phyloP scores from a whole-genome alignment of 1,140 invertebrate species.

The Diplogasteroides magnus region DNA sequence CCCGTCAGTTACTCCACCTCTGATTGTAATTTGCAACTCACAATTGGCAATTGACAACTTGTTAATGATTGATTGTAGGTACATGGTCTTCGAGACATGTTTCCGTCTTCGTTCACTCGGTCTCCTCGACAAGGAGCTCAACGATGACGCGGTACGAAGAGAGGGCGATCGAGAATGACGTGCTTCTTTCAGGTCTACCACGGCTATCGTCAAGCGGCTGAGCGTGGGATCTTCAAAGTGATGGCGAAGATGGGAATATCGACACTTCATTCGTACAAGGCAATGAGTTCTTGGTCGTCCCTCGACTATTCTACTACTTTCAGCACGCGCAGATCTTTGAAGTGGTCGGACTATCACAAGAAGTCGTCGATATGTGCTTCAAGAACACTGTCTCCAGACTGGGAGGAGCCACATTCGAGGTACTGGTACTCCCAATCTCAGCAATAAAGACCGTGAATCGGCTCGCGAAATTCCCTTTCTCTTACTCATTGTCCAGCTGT shows the following conservation, averaged over 20 bases:
- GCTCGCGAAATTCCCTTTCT: too few species aligned
- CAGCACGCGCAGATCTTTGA: conserved; percentile 96
- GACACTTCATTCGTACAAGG: conserved; percentile 95
- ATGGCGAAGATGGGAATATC: conserved; percentile 99
- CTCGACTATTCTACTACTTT: conserved; percentile 32
- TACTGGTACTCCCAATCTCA: too few species aligned
- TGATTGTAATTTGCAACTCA: too few species aligned
- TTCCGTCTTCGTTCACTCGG: conserved; percentile 61
- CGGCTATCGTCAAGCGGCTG: conserved; percentile 56
- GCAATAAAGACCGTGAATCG: too few species aligned
- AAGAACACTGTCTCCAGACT: conserved; percentile 88
- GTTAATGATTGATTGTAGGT: too few species aligned
- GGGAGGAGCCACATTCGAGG: conserved; percentile 83
- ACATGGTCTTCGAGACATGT: conserved; percentile 79
- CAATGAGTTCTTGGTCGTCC: too few species aligned
- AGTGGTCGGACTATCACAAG: conserved; percentile 83
- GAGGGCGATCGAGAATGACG: conserved; percentile 3
- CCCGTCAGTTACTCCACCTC: conserved; percentile 69
- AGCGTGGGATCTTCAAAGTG: conserved; percentile 64
- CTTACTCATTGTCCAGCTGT: too few species aligned
- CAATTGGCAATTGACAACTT: too few species aligned
- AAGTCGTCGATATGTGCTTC: conserved; percentile 92
- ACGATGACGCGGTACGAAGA: conserved; percentile 65
- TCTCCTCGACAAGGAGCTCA: conserved; percentile 78
- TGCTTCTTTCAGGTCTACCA: conserved; percentile 42